These are phyloP conservation scores for Lordiphosa stackelbergi DNA, from an alignment of 1,140 invertebrate genomes.

Conservation along the genomic window DNA sequence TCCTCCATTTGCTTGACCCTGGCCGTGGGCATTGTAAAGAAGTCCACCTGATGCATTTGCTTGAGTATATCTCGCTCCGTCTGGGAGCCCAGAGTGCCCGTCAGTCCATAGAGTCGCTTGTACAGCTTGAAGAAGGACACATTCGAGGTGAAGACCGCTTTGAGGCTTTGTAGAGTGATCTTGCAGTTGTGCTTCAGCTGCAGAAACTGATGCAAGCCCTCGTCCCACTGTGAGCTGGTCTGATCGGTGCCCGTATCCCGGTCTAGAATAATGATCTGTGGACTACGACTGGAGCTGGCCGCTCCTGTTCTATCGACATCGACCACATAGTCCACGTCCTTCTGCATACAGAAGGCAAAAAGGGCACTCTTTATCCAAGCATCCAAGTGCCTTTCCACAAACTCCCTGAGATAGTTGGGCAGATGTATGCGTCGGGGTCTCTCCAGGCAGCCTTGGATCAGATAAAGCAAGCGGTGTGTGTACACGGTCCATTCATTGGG, in stretches of 20 bases:
- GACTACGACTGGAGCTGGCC: conserved; percentile 42
- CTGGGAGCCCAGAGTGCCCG: conserved; percentile 14
- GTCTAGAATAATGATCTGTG: conserved; percentile 68
- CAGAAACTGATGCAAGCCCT: conserved; percentile 77
- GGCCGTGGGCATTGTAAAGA: conserved; percentile 5
- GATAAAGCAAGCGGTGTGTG: background rate
- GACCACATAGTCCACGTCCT: conserved; percentile 48
- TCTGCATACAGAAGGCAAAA: conserved; percentile 1
- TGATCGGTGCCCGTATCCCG: conserved; percentile 76
- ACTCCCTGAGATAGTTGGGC: conserved; percentile 7
- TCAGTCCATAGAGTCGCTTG: conserved; percentile 59
- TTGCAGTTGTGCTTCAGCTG: conserved; percentile 77
- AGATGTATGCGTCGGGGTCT: background rate
- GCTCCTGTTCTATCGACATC: conserved; percentile 49
- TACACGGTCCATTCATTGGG: background rate
- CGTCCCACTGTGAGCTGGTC: conserved; percentile 72
- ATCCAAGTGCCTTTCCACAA: conserved; percentile 9
- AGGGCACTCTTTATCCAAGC: conserved; percentile 11
- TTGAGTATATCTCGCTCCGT: conserved; percentile 2
- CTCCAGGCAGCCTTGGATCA: background rate
- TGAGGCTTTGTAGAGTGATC: conserved; percentile 67
- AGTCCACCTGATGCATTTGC: conserved; percentile 1
- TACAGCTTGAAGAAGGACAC: conserved; percentile 73
- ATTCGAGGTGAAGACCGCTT: conserved; percentile 77
- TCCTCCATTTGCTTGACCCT: conserved; percentile 7